Conservation (phyloP, 2,888 invertebrate genomes). For the Epinotia demarniana region DNA sequence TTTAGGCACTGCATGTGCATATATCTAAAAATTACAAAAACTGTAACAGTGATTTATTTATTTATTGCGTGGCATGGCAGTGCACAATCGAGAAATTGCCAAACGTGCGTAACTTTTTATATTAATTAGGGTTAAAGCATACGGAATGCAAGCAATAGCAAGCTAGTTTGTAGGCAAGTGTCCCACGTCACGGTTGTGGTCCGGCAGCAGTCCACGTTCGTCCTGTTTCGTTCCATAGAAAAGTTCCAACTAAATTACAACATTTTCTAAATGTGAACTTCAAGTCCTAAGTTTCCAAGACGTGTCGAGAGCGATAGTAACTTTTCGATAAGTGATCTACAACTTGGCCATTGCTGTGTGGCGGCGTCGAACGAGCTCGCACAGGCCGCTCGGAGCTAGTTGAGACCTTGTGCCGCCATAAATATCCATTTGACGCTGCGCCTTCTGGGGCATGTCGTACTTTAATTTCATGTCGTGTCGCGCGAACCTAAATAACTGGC, state of each 20-base stretch:
- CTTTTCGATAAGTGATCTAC: background rate
- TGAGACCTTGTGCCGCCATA: conserved; percentile 7
- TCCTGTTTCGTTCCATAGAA: too few relatives aligned
- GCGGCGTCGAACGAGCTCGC: background rate
- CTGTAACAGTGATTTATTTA: too few relatives aligned
- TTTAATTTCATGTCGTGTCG: conserved; percentile 22
- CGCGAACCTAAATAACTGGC: conserved; percentile 17
- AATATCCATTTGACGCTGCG: conserved; percentile 35
- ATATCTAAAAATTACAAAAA: too few relatives aligned
- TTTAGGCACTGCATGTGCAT: too few relatives aligned
- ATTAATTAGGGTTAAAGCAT: too few relatives aligned
- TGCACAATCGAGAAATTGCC: too few relatives aligned
- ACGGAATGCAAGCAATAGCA: too few relatives aligned
- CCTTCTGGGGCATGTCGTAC: conserved; percentile 3
- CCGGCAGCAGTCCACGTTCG: too few relatives aligned
- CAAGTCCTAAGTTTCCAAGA: background rate
- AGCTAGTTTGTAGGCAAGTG: too few relatives aligned
- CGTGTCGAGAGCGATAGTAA: conserved; percentile 4
- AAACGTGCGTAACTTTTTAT: too few relatives aligned
- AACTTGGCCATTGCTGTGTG: background rate
- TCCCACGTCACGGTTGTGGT: too few relatives aligned
- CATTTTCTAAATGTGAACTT: background rate
- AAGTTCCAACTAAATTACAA: background rate
- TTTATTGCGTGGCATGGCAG: too few relatives aligned
- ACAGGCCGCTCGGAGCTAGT: background rate